phyloP scores from a whole-genome alignment of 2,113 vertebrate genomes.

The Pseudorectes ferrugineus region DNA sequence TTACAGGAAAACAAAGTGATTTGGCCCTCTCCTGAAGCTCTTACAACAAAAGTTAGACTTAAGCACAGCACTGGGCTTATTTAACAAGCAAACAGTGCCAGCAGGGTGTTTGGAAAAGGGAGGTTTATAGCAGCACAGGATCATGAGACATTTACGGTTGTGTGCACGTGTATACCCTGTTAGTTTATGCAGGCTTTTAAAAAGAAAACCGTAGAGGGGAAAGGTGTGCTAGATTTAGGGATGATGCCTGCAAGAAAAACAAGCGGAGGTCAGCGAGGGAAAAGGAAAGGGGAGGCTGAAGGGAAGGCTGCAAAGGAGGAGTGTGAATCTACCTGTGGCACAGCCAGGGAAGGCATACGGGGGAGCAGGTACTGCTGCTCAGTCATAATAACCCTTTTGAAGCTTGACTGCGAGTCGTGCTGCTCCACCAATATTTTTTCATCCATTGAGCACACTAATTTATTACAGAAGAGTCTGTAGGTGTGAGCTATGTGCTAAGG shows the following conservation, averaged over 20 bases:
- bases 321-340: neutral
- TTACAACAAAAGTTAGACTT: slow-evolving; percentile 44
- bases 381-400: slow-evolving; percentile 39
- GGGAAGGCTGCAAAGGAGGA: neutral
- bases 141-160: neutral
- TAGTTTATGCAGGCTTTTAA: neutral
- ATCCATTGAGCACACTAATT: slow-evolving; percentile 36
- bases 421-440: slow-evolving; percentile 25
- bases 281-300: neutral
- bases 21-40: neutral
- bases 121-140: slow-evolving; percentile 40
- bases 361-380: slow-evolving; percentile 7
- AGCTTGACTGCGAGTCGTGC: slow-evolving; percentile 29
- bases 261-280: accelerated
- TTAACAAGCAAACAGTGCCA: slow-evolving; percentile 50
- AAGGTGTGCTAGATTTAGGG: neutral
- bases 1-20: slow-evolving; percentile 29
- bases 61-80: slow-evolving; percentile 50
- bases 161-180: neutral
- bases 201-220: neutral
- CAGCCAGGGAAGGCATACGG: neutral
- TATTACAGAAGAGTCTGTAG: slow-evolving; percentile 30
- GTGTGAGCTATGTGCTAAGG: slow-evolving; percentile 25
- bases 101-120: slow-evolving; percentile 34
- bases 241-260: neutral